phyloP scores from a whole-genome alignment of 2,113 vertebrate species.

The Machaerirhynchus nigripectus region DNA sequence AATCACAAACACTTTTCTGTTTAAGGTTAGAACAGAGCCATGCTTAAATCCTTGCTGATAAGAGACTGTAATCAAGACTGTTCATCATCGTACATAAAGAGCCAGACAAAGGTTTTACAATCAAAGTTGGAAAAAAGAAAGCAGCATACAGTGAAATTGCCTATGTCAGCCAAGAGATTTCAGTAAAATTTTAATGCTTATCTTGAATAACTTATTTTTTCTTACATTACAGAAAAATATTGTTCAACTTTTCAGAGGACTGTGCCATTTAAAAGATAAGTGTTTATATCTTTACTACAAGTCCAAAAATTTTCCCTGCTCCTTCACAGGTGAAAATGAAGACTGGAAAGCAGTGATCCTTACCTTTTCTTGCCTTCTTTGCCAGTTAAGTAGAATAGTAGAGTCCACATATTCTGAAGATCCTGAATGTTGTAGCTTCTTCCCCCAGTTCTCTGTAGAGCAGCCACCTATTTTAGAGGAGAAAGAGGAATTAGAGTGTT shows the following conservation, averaged over 20 bases:
- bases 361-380: background rate
- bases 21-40: background rate
- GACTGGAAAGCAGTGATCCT: background rate
- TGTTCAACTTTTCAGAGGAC: background rate
- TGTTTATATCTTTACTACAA: background rate
- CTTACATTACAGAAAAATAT: background rate
- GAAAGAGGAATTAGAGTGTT: background rate
- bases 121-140: background rate
- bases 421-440: background rate
- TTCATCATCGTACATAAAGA: background rate
- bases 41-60: background rate
- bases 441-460: background rate
- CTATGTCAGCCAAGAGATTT: background rate
- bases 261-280: background rate
- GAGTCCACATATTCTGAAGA: background rate
- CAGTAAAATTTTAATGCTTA: background rate
- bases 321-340: background rate
- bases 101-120: background rate
- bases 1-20: background rate
- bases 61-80: background rate
- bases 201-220: background rate
- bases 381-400: background rate
- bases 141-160: background rate
- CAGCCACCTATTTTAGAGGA: background rate
- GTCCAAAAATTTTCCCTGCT: background rate